A percentile compares a stretch with the other conserved stretches of the same genome.
Evolutionary conservation across 30 jellyfish, hydroid and myxozoan species (phyloP).

Genomic region (Hydractinia echinata): DNA sequence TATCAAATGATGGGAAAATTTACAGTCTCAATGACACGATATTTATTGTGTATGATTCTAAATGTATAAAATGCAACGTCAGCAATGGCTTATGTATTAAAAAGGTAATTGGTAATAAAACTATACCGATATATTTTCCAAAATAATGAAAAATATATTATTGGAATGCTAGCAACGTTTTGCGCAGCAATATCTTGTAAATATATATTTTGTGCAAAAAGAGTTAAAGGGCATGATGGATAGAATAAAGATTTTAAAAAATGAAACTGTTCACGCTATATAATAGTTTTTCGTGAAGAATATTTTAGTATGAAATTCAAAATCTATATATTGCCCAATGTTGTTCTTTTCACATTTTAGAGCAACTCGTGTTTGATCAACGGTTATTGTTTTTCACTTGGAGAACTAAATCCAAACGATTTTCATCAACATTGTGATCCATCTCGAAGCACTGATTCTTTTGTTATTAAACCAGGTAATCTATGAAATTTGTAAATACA

Average conservation of each 20-base stretch:
- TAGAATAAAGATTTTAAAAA: too few relatives aligned
- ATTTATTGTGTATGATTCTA: conserved; percentile 11
- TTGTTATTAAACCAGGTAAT: neutral
- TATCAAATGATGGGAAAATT: neutral
- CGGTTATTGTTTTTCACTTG: conserved; percentile 1
- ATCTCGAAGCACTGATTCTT: neutral
- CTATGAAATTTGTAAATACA: too few relatives aligned
- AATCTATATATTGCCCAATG: neutral
- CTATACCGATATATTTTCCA: neutral
- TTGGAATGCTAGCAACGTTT: neutral
- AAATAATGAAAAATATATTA: too few relatives aligned
- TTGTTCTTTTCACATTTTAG: neutral
- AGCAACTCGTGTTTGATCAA: conserved; percentile 5
- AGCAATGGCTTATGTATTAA: neutral
- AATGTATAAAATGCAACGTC: neutral
- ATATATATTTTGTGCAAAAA: neutral
- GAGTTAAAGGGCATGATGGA: neutral
- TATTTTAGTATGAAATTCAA: neutral
- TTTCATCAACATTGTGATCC: neutral
- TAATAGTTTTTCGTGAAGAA: neutral
- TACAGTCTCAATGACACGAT: neutral
- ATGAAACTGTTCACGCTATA: too few relatives aligned
- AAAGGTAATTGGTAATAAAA: neutral
- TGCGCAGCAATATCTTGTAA: neutral
- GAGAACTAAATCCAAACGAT: neutral